A percentile compares a stretch with the other conserved stretches of the same genome.
Evolutionary conservation across 2,888 invertebrate genomes (phyloP).

Genomic region (Microdon myrmicae): DNA sequence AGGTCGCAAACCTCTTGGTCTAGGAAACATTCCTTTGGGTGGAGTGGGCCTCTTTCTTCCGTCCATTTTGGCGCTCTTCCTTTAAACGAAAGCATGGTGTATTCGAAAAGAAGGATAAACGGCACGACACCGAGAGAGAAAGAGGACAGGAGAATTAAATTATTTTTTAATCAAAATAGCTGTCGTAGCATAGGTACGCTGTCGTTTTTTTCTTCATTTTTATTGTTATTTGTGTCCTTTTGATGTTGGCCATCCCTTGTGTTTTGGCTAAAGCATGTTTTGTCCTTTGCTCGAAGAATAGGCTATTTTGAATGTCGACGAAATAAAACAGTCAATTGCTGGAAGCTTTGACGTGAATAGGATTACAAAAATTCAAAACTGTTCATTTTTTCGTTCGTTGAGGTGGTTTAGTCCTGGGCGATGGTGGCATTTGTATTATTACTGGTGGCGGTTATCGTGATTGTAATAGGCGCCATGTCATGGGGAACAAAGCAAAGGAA

Average conservation of each 20-base stretch:
- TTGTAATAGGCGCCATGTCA: slow-evolving; percentile 26
- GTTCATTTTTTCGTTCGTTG: slow-evolving; percentile 2
- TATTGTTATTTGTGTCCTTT: no score
- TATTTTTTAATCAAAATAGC: slow-evolving; percentile 52
- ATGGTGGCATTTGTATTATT: neutral
- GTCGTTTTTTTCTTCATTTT: neutral
- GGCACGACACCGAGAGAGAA: slow-evolving; percentile 21
- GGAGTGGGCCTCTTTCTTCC: slow-evolving; percentile 3
- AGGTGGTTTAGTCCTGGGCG: neutral
- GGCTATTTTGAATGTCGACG: slow-evolving; percentile 25
- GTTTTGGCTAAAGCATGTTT: slow-evolving; percentile 7
- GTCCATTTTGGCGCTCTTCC: slow-evolving; percentile 1
- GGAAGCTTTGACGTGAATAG: slow-evolving; percentile 42
- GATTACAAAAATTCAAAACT: slow-evolving; percentile 28
- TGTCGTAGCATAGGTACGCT: slow-evolving; percentile 38
- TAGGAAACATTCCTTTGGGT: slow-evolving; percentile 8
- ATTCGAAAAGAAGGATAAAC: slow-evolving; percentile 9
- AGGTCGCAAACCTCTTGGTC: slow-evolving; percentile 46
- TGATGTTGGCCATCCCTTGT: slow-evolving; percentile 1
- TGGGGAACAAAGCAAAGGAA: slow-evolving; percentile 11
- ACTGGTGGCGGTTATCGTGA: slow-evolving; percentile 22
- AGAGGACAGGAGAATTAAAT: slow-evolving; percentile 40
- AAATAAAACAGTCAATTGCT: slow-evolving; percentile 47
- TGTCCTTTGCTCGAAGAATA: slow-evolving; percentile 10
- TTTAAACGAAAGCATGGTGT: slow-evolving; percentile 1